Evolutionary conservation across 2,113 vertebrate genomes (phyloP).

Genomic region (Mirza zaza): DNA sequence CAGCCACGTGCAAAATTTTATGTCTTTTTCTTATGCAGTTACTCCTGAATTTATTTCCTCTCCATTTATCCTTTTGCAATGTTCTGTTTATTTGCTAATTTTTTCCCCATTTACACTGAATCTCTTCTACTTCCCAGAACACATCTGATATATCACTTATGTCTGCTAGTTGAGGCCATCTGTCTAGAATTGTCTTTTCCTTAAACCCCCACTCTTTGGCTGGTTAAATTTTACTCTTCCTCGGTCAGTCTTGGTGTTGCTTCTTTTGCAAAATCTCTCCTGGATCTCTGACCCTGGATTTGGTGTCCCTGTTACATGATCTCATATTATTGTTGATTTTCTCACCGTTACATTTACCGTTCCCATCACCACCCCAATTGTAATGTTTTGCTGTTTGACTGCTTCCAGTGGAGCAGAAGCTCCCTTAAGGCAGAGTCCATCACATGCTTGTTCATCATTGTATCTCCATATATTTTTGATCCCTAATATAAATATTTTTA

Average conservation of each 20-base stretch:
- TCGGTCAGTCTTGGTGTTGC: not conserved
- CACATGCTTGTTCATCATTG: not conserved
- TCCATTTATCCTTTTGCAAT: not conserved
- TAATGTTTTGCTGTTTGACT: not conserved
- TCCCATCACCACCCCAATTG: not conserved
- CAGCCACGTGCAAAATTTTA: not conserved
- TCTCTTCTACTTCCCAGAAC: not conserved
- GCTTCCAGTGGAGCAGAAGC: not conserved
- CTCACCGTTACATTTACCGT: fast-evolving
- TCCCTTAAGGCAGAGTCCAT: not conserved
- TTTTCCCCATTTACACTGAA: not conserved
- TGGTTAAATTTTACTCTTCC: not conserved
- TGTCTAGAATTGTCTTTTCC: not conserved
- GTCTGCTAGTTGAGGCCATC: not conserved
- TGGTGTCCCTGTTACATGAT: not conserved
- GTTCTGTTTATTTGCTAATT: not conserved
- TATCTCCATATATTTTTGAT: not conserved
- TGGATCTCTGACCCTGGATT: not conserved
- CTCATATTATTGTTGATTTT: not conserved
- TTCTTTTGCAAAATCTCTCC: not conserved
- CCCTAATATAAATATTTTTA: not conserved
- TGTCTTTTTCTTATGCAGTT: not conserved
- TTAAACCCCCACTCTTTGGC: not conserved
- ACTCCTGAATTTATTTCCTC: not conserved
- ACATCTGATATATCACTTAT: not conserved